Conservation (phyloP, 2,113 vertebrate genomes). For the Takifugu bimaculatus region DNA sequence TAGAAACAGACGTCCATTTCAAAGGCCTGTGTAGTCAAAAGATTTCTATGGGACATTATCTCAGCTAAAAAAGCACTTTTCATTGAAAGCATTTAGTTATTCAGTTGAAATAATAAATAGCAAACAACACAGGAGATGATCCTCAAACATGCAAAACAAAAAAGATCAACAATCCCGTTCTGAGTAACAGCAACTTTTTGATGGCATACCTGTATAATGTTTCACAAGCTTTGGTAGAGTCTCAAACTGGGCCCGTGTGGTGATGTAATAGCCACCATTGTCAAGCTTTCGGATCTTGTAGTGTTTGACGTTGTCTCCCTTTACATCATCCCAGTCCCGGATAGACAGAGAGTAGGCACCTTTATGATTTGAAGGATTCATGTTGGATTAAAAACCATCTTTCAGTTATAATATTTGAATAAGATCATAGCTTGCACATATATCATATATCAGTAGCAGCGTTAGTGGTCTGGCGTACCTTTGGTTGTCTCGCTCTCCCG, state of each 20-base stretch:
- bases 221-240: constrained; percentile 95
- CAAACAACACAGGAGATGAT: too few relatives aligned
- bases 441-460: neutral
- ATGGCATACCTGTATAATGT: constrained; percentile 89
- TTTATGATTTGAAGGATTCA: constrained; percentile 38
- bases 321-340: constrained; percentile 96
- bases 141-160: neutral
- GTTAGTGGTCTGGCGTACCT: constrained; percentile 74
- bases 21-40: too few relatives aligned
- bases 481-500: constrained; percentile 98
- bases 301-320: constrained; percentile 98
- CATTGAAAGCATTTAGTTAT: too few relatives aligned
- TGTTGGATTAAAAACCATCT: neutral
- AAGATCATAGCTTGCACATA: too few relatives aligned
- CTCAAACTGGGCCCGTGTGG: constrained; percentile 95
- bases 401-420: too few relatives aligned
- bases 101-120: neutral
- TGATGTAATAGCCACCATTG: constrained; percentile 97
- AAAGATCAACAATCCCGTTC: neutral
- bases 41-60: too few relatives aligned
- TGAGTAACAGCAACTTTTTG: constrained; percentile 33
- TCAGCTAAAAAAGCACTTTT: too few relatives aligned
- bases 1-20: too few relatives aligned
- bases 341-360: constrained; percentile 97
- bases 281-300: constrained; percentile 99